Conservation (phyloP, 2,797 vertebrate genomes). For the Enteromius anoplus region DNA sequence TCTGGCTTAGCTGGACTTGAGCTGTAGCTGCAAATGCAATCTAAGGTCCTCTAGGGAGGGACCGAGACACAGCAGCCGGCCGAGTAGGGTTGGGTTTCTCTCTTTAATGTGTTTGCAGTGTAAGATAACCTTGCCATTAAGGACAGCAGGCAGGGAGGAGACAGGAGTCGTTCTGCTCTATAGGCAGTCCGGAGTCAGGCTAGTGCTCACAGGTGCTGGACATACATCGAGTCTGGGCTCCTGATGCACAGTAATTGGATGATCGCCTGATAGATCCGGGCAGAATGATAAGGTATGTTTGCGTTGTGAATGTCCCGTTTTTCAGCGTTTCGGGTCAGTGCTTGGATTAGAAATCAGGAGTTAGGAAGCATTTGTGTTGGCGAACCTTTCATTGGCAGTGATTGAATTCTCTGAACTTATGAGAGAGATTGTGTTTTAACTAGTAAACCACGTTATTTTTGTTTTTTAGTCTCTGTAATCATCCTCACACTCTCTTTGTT, state of each 20-base stretch:
- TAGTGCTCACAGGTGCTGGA: neutral
- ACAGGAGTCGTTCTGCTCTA: conserved; percentile 8
- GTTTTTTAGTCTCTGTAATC: neutral
- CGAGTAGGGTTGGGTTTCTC: conserved; percentile 76
- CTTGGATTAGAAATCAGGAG: neutral
- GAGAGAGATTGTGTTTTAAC: neutral
- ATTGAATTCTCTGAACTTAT: neutral
- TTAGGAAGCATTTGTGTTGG: neutral
- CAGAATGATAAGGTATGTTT: conserved; percentile 61
- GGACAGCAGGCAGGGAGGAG: conserved; percentile 41
- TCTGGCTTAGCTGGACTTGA: conserved; percentile 48
- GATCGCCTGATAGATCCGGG: conserved; percentile 12
- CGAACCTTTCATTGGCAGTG: neutral
- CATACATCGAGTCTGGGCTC: neutral
- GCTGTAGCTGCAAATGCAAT: conserved; percentile 66
- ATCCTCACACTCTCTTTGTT: neutral
- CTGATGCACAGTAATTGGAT: conserved; percentile 12
- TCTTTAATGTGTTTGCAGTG: conserved; percentile 62
- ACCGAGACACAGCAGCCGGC: conserved; percentile 59
- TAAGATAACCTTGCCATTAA: conserved; percentile 67
- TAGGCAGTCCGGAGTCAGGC: neutral
- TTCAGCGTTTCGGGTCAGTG: neutral
- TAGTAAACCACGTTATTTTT: too few relatives aligned
- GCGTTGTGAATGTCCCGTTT: neutral
- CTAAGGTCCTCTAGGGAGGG: conserved; percentile 64